Evolutionary conservation across 2,888 invertebrate species (phyloP), one percentile per base, ranked within the genome.

Genomic region (Ormyrus labotus): DNA sequence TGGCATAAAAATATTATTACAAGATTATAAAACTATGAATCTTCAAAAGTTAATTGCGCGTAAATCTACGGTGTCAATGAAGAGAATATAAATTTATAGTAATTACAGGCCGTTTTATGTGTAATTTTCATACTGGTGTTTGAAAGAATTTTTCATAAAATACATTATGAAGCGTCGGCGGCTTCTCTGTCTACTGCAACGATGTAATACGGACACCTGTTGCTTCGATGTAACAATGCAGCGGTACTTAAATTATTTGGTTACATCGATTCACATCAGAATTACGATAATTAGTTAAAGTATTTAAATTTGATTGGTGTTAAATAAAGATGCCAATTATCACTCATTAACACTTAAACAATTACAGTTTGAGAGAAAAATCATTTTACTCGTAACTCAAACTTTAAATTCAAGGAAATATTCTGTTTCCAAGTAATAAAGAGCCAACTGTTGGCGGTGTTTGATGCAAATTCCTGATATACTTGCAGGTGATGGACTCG

Each of bases 201-300:
- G 50, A 58, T 77, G 80, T 76, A 71, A 71, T 72, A 77, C 72
- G 57, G 64, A 53, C 71, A 80, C 80, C 76, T 80, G 80, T 80
- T 80, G 80, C 72, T 34, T 8, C 68, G 72, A 48, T 80, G 72
- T 80, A 80, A 80, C 61, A 63, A 67, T 69, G 47, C 68, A 71
- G 51, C 11, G 19, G 1, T 48, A 60, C 68, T 75, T n/a, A 63
- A 72, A 75, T 65, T 45, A 60, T 72, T 63, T 48, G 58, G 68
- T 67, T 57, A 72, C 50, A 77, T 77, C 34, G 34, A 58, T 57
- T 77, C 11, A 53, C n/a, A 45, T 19, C 19, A 48, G n/a, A 68
- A 72, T 67, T 73, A 78, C 8, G 19, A 58, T 8, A 63, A 69
- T 76, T 76, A 47, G 9, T 5, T 3, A 19, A 19, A 19, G 19